Evolutionary conservation across 2,113 vertebrate genomes (phyloP), one percentile per base, ranked within the genome.

Genomic region (Noctilio leporinus): DNA sequence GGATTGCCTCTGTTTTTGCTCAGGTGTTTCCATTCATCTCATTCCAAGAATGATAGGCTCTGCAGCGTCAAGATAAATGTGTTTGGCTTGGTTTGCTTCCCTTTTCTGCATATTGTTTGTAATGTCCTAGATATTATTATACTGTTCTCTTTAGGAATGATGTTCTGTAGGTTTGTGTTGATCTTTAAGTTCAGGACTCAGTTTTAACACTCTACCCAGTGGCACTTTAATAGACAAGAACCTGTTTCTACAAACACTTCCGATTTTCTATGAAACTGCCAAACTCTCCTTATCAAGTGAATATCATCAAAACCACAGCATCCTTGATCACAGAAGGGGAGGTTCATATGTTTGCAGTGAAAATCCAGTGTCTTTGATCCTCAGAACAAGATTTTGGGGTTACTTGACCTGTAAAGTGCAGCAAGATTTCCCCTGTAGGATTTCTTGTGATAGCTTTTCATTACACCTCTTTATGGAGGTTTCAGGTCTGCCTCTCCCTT

Each of bases 181-280:
- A 70, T 57, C 67, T 92, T 94, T 88, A 73, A 65, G 20, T 57
- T 96, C 43, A 91, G 69, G 33, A 85, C 57, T 93, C n/a, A 35
- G 45, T 83, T 88, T 95, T 91, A 96, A 95, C 82, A 82, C 78
- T 85, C 75, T 83, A 15, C 73, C 86, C 51, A 59, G 19, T 47
- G 51, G 19, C 69, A 89, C 78, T 93, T 69, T 96, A n/a, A 94
- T 86, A 95, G 94, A 91, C 10, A 14, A 73, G 85, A 95, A 78
- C 87, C 49, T 84, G 57, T 95, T 96, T 97, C 93, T 97, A 96
- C 91, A 96, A 92, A 95, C 87, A 97, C 93, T 97, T 97, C 93
- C 96, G 95, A 97, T 96, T 97, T 97, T 96, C 95, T 97, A 12
- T 97, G 97, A 97, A 97, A 96, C 96, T 96, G 89, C 38, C 90